Base-by-base conservation (phyloP, 1,140 invertebrate species). In the Berghia stephanieae region DNA sequence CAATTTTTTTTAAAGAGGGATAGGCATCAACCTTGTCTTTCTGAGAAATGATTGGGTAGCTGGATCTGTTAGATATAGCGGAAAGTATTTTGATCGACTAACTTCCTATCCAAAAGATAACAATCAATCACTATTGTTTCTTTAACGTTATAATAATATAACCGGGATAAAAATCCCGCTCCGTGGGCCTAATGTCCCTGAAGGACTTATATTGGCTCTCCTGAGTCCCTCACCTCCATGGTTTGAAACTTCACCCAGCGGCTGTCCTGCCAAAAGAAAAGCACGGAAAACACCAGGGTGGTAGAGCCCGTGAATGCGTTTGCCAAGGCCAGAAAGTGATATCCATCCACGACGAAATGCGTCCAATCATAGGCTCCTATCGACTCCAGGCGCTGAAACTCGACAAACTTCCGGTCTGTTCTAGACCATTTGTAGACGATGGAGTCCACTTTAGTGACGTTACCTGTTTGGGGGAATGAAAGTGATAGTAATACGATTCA, bases 321-420 rank as follows among this genome's bases (percentile, higher is more conserved):
- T 40, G 88, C 86, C 16, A 87, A 75, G 5, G 81, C 85, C 75
- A 89, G 82, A 75, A 89, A 88, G 73, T 88, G 86, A 75, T 84
- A 87, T 10, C 80, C 83, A 43, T 84, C 79, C 0, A 87, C 82
- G 8, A 31, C 57, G 66, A 89, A 88, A 70, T 88, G 81, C 2
- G 88, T 88, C 85, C 86, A 88, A 70, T 89, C 88, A 66, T 85
- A 86, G 0, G 88, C 88, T 10, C 86, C 87, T 1, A 80, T 78
- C 8, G 88, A 88, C 27, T 76, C 43, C 31, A 89, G 80, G 6
- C 60, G 78, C 80, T 88, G 87, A 38, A 81, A 78, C 72, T 83
- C 72, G 40, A 79, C 52, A 66, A 87, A 87, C n/a, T 71, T 38
- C 4, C 81, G 70, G 0, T 18, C 40, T 13, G 71, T 81, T 24